Evolutionary conservation across 1,140 invertebrate genomes (phyloP).

Genomic region (Panagrolaimus sp.): DNA sequence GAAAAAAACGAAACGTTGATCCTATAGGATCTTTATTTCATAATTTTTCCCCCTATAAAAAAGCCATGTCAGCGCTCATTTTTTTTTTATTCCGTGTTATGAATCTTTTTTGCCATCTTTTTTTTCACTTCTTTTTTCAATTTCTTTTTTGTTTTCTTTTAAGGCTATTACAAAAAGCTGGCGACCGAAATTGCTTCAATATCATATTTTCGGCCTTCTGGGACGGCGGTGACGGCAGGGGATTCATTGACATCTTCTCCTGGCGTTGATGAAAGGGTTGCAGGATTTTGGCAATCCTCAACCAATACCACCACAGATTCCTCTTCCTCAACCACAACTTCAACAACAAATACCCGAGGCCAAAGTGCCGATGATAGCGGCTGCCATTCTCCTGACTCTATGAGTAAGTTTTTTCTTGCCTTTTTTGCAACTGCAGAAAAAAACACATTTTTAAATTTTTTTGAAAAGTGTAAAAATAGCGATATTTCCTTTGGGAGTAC

Average conservation of each 20-base stretch:
- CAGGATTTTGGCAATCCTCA: background rate
- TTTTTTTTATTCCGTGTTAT: too few relatives aligned
- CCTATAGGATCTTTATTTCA: too few relatives aligned
- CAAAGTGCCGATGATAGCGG: slow-evolving; percentile 1
- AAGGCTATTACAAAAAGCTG: background rate
- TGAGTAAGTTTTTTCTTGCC: background rate
- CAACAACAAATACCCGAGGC: too few relatives aligned
- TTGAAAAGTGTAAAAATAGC: background rate
- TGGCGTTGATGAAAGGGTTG: background rate
- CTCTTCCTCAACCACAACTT: background rate
- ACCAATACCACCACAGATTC: background rate
- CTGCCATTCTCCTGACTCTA: background rate
- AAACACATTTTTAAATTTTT: background rate
- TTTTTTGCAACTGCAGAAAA: slow-evolving; percentile 6
- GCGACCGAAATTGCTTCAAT: slow-evolving; percentile 15
- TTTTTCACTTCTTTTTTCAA: too few relatives aligned
- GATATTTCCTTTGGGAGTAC: too few relatives aligned
- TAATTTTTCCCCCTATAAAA: too few relatives aligned
- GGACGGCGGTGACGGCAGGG: background rate
- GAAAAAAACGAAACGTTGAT: too few relatives aligned
- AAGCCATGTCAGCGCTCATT: too few relatives aligned
- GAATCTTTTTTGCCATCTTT: too few relatives aligned
- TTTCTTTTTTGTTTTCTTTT: too few relatives aligned
- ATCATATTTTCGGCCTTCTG: slow-evolving; percentile 5
- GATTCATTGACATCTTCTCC: background rate